A percentile compares a stretch with the other conserved stretches of the same genome.
phyloP scores from a whole-genome alignment of 2,888 invertebrate genomes.

The Pseudococcus jackbeardsleyi region DNA sequence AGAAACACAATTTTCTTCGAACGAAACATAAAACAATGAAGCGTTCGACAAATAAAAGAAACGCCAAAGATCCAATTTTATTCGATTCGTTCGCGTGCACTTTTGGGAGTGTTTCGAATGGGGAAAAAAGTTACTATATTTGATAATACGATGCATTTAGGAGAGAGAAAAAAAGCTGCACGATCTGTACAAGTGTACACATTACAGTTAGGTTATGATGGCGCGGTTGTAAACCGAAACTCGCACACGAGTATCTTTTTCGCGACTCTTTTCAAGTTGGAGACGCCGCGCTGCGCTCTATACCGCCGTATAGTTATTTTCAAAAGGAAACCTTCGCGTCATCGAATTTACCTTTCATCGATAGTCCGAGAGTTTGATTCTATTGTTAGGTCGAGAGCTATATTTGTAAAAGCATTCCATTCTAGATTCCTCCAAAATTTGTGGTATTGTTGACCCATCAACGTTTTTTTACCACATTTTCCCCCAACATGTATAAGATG shows the following conservation, averaged over 20 bases:
- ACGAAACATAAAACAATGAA: no score
- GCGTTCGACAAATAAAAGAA: no score
- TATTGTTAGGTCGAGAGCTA: neutral
- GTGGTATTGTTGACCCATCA: conserved; percentile 5
- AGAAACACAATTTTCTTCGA: no score
- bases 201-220: neutral
- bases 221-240: neutral
- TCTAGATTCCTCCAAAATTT: neutral
- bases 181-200: no score
- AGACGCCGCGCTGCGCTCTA: neutral
- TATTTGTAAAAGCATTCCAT: conserved; percentile 17
- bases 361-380: neutral
- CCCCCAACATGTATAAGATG: neutral
- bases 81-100: no score
- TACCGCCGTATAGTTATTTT: neutral
- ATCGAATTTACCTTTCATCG: conserved; percentile 7
- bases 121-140: no score
- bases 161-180: no score
- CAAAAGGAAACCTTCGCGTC: neutral
- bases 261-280: neutral
- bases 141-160: neutral
- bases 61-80: no score
- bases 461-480: neutral
- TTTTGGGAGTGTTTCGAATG: no score
- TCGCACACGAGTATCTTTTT: neutral